A percentile compares a stretch with the other conserved stretches of the same genome.
These are phyloP conservation scores for Dasyprocta punctata DNA, from an alignment of 2,113 vertebrate species.

Conservation along the genomic window DNA sequence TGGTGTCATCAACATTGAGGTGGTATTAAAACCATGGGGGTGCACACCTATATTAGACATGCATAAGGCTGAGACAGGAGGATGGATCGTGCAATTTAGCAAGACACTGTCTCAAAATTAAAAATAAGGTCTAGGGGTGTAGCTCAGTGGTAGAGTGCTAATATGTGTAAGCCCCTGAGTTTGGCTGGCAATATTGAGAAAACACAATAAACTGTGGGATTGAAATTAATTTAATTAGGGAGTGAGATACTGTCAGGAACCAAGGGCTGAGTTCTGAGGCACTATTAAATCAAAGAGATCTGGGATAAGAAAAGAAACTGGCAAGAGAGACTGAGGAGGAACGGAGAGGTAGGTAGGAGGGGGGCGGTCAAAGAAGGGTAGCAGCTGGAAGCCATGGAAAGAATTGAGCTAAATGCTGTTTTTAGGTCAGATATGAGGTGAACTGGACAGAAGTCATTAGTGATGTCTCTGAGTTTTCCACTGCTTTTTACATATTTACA, in stretches of 20 bases:
- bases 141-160: background rate
- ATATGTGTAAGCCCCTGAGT: background rate
- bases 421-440: background rate
- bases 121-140: background rate
- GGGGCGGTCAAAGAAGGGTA: background rate
- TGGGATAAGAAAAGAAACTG: background rate
- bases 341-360: background rate
- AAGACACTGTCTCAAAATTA: background rate
- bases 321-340: background rate
- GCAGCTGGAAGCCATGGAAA: background rate
- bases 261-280: background rate
- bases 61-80: background rate
- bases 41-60: background rate
- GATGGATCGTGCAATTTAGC: background rate
- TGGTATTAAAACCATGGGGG: background rate
- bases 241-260: background rate
- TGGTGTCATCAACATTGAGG: background rate
- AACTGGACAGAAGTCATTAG: background rate
- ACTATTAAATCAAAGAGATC: background rate
- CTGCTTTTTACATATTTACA: background rate
- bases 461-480: background rate
- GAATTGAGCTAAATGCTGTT: background rate
- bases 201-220: background rate
- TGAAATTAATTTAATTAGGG: background rate
- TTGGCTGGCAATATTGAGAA: background rate